phyloP scores from a whole-genome alignment of 2,888 invertebrate species.

The Toxonevra muliebris region DNA sequence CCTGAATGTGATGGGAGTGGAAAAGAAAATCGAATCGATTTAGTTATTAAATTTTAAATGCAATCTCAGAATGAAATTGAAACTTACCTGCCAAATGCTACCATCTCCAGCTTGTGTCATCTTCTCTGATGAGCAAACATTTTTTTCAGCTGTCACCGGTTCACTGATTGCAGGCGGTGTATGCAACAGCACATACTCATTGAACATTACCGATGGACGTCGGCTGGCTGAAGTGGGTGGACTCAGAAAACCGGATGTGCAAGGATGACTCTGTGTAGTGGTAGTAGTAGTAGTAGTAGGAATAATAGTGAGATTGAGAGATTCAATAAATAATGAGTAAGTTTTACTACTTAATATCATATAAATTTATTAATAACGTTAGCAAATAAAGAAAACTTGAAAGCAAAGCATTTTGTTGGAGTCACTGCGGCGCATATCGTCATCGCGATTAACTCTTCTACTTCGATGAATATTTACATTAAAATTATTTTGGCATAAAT shows the following conservation, averaged over 20 bases:
- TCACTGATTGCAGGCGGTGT: conserved; percentile 65
- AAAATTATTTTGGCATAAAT: too few relatives aligned
- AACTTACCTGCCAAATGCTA: conserved; percentile 72
- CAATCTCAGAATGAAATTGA: conserved; percentile 12
- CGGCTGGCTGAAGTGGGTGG: conserved; percentile 76
- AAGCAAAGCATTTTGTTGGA: neutral
- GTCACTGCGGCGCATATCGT: too few relatives aligned
- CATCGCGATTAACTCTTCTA: too few relatives aligned
- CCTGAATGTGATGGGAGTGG: conserved; percentile 46
- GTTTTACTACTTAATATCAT: neutral
- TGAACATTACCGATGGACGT: conserved; percentile 89
- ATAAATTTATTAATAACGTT: neutral
- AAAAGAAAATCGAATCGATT: conserved; percentile 2
- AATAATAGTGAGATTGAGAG: conserved; percentile 4
- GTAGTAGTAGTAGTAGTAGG: neutral
- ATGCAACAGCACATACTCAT: conserved; percentile 83
- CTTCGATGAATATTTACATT: too few relatives aligned
- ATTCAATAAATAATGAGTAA: conserved; percentile 25
- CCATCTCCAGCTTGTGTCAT: conserved; percentile 87
- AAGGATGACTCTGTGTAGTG: conserved; percentile 68
- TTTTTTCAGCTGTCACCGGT: conserved; percentile 41
- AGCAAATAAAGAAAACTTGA: neutral
- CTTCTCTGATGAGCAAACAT: conserved; percentile 82
- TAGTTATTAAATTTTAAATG: neutral
- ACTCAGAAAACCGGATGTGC: conserved; percentile 75